A percentile compares a stretch with the other conserved stretches of the same genome.
phyloP scores from a whole-genome alignment of 1,140 invertebrate species.

The Leguminivora glycinivorella region DNA sequence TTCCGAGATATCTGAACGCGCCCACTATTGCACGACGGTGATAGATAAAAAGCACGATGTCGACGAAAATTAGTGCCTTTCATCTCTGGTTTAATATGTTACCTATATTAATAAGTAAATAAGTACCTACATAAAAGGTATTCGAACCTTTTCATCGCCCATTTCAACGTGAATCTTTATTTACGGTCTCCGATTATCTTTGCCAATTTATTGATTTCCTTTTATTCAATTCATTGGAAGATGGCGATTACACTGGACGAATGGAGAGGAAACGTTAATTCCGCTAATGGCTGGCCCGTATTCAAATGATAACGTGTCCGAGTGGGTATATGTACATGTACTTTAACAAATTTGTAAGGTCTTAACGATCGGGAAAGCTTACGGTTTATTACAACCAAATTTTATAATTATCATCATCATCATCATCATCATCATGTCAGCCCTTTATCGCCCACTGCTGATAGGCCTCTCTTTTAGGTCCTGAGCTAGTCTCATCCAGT shows the following conservation, averaged over 20 bases:
- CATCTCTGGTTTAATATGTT: too few species aligned
- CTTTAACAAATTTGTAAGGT: not conserved
- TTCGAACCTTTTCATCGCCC: not conserved
- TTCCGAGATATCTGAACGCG: too few species aligned
- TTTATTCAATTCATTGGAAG: constrained; percentile 23
- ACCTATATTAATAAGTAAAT: too few species aligned
- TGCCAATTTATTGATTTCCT: constrained; percentile 20
- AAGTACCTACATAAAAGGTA: not conserved
- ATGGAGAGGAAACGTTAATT: constrained; percentile 16
- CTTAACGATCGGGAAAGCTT: not conserved
- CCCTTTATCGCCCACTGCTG: too few species aligned
- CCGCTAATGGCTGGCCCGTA: constrained; percentile 4
- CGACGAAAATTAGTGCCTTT: too few species aligned
- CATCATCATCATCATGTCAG: too few species aligned
- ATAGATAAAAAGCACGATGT: too few species aligned
- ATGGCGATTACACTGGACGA: constrained; percentile 10
- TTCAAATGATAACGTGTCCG: constrained; percentile 17
- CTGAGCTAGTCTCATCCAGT: too few species aligned
- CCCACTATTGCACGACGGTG: too few species aligned
- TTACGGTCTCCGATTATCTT: constrained; percentile 23
- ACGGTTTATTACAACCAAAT: too few species aligned
- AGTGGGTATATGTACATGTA: not conserved
- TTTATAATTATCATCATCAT: too few species aligned
- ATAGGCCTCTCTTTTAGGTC: too few species aligned
- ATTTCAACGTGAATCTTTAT: constrained; percentile 11